These are phyloP conservation scores for Alligator sinensis DNA, from an alignment of 2,113 vertebrate species.

Conservation along the genomic window DNA sequence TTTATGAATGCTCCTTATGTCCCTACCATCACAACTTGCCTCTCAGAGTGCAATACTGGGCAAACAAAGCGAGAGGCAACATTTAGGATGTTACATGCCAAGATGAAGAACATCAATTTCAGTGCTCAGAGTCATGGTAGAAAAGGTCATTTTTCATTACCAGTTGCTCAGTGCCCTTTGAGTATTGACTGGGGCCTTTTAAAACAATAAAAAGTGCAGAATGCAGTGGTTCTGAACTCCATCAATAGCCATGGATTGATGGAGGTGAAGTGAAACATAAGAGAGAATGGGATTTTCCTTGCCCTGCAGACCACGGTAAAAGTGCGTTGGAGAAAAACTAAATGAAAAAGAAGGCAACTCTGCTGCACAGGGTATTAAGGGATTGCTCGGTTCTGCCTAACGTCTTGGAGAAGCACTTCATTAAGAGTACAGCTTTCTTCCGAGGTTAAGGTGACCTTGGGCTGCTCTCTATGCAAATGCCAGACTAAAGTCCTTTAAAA, in stretches of 20 bases:
- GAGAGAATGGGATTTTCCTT: background rate
- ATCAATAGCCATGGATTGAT: background rate
- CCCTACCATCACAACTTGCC: background rate
- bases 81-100: background rate
- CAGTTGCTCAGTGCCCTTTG: background rate
- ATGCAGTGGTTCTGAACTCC: background rate
- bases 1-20: background rate
- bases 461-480: accelerated
- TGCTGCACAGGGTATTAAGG: background rate
- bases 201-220: background rate
- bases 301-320: background rate
- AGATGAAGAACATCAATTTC: background rate
- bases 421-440: background rate
- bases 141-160: slow-evolving; percentile 35
- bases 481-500: background rate
- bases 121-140: background rate
- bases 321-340: background rate
- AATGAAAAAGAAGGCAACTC: background rate
- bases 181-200: background rate
- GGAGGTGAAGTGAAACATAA: background rate
- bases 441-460: background rate
- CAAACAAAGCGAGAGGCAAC: background rate
- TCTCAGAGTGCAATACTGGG: background rate
- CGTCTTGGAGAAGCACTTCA: background rate
- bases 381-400: background rate